A percentile compares a stretch with the other conserved stretches of the same genome.
phyloP scores from a whole-genome alignment of 1,140 invertebrate genomes.

The Aphelinus certus region DNA sequence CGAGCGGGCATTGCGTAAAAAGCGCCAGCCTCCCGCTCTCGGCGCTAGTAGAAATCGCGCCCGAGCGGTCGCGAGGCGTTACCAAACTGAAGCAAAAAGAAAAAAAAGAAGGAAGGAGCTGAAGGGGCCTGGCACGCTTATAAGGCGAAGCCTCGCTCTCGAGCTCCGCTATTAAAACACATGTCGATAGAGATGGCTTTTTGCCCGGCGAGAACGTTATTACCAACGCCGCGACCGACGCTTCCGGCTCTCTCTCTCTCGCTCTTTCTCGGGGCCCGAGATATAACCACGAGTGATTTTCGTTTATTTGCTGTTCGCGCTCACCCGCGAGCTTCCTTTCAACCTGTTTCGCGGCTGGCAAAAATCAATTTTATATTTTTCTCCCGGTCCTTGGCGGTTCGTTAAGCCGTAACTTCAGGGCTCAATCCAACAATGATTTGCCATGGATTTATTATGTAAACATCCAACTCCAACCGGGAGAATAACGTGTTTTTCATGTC shows the following conservation, averaged over 20 bases:
- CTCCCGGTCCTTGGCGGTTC: no score
- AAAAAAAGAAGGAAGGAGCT: background rate
- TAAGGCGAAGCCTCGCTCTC: background rate
- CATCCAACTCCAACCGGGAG: no score
- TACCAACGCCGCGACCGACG: conserved; percentile 14
- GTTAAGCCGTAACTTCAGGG: no score
- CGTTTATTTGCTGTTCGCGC: no score
- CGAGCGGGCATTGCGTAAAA: conserved; percentile 3
- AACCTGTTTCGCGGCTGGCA: no score
- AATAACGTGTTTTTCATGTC: no score
- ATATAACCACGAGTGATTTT: no score
- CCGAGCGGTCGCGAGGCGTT: conserved; percentile 21
- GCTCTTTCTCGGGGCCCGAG: no score
- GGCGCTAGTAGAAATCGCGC: conserved; percentile 23
- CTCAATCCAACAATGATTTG: no score
- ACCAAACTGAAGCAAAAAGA: conserved; percentile 11
- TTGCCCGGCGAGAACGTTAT: conserved; percentile 13
- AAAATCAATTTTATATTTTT: no score
- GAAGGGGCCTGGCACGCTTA: background rate
- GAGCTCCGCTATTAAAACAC: conserved; percentile 16
- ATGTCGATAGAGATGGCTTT: conserved; percentile 23
- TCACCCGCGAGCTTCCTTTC: no score
- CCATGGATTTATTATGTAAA: no score
- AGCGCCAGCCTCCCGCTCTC: background rate
- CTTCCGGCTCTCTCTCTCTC: background rate